Conservation (phyloP, 2,797 vertebrate species). For the Syncerus caffer region DNA sequence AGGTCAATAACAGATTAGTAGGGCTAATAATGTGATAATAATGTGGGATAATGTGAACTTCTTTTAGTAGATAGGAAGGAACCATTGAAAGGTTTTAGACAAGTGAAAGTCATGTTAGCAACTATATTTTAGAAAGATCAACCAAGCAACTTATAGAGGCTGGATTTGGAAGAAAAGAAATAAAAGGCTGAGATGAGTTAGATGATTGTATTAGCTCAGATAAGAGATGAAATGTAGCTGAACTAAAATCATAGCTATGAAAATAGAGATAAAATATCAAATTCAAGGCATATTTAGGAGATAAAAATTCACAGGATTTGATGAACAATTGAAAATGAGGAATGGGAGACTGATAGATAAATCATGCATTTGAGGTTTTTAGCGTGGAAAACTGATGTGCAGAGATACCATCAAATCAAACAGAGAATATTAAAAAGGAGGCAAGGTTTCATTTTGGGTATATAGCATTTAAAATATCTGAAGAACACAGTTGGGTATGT, state of each 20-base stretch:
- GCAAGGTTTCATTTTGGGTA: not conserved
- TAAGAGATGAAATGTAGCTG: not conserved
- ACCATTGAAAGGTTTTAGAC: not conserved
- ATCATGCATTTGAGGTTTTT: not conserved
- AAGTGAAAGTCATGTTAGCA: slow-evolving; percentile 1
- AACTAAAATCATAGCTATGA: not conserved
- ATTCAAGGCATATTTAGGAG: slow-evolving; percentile 5
- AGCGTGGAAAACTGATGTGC: not conserved
- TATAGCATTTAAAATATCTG: not conserved
- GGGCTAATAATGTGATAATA: not conserved
- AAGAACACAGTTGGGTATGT: not conserved
- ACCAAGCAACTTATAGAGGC: not conserved
- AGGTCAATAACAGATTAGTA: not conserved
- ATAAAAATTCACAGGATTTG: not conserved
- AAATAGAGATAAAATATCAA: not conserved
- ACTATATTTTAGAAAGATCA: slow-evolving; percentile 20
- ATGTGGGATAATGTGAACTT: not conserved
- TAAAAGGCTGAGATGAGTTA: slow-evolving; percentile 9
- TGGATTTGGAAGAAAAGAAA: not conserved
- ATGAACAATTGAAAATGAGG: not conserved
- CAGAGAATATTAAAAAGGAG: not conserved
- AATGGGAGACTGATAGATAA: not conserved
- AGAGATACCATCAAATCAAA: slow-evolving; percentile 2
- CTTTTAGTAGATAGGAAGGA: not conserved
- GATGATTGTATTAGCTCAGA: not conserved